Evolutionary conservation across 2,797 vertebrate species (phyloP), one percentile per base, ranked within the genome.

Genomic region (Lepus townsendii): DNA sequence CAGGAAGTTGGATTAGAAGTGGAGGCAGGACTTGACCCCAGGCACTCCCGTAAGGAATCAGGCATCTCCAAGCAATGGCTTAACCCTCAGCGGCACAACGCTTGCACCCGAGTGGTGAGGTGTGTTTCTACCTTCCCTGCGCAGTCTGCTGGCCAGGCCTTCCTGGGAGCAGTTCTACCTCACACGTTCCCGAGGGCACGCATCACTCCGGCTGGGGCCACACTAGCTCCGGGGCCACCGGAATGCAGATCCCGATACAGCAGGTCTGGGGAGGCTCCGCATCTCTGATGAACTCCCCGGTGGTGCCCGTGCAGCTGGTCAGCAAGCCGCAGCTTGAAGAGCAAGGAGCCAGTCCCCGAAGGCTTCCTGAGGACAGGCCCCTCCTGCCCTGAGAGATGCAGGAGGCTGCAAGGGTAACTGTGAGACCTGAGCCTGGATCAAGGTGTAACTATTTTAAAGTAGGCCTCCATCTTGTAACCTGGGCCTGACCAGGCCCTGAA

Each of bases 291-390:
- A 20, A 54, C 20, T 27, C 32, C 24, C 2, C 3, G 8, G 69
- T 0, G 13, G 73, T 0, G 2, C 60, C 42, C 0, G 0, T 2
- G 17, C 27, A 30, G 10, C 68, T 14, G 13, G 68, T 54, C 16
- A 12, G 32, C 16, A 14, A 71, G 32, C 20, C 65, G 17, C 35
- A 10, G 13, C 8, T 32, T n/a, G 11, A 27, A 17, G 3, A n/a
- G 32, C 26, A 10, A 60, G 57, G 11, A 13, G 30, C 26, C 2
- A 24, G 35, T 12, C 32, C 17, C 26, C 0, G 2, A 30, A 27
- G 54, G 2, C 66, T 57, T 60, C 10, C 32, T 13, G 7, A 68
- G 27, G 57, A 13, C 38, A 68, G 6, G 24, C 12, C 24, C 35
- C 60, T 52, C 27, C 54, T 54, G 38, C 32, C 62, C 78, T 6